Evolutionary conservation across 2,113 vertebrate genomes (phyloP), one percentile per base, ranked within the genome.

Genomic region (Corythornis cristatus): DNA sequence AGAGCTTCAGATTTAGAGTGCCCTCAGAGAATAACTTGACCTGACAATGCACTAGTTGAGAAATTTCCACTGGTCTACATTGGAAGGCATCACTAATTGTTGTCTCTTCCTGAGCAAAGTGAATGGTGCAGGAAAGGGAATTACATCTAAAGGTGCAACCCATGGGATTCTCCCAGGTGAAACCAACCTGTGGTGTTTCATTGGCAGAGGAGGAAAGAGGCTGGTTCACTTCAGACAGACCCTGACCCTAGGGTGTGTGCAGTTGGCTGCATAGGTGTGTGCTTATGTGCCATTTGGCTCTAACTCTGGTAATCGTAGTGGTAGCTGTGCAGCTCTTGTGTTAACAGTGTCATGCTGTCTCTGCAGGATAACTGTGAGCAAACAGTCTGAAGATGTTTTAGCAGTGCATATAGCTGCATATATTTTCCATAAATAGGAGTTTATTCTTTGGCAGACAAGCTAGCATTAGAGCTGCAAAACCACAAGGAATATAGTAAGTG

Each of bases 351-450:
- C 81, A 29, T 11, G 85, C 87, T 87, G 91, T 89, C 87, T 94
- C 91, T 71, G 87, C 91, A 87, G 93, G 84, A 89, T 16, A 75
- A 46, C 95, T 95, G 94, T 95, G 93, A 96, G 93, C 94, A 96
- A 96, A 95, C 93, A 95, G 89, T 93, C 93, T 96, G 93, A 96
- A 92, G 87, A 91, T 96, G 94, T 95, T 95, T 88, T 72, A 91
- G 87, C 93, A 94, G 91, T 48, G 91, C 93, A 93, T 57, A 89
- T 71, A 96, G 93, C 94, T 95, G 96, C 91, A 96, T 93, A 83
- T 74, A 95, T 95, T 96, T 95, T 65, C 95, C 94, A 95, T 91
- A 96, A 96, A 95, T 94, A 96, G 96, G 87, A 95, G 84, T 93
- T 95, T 96, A 94, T 89, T 94, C 96, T 95, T 94, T 96, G 92